These are phyloP conservation scores for Gortyna flavago DNA, from an alignment of 2,888 invertebrate species.

Conservation along the genomic window DNA sequence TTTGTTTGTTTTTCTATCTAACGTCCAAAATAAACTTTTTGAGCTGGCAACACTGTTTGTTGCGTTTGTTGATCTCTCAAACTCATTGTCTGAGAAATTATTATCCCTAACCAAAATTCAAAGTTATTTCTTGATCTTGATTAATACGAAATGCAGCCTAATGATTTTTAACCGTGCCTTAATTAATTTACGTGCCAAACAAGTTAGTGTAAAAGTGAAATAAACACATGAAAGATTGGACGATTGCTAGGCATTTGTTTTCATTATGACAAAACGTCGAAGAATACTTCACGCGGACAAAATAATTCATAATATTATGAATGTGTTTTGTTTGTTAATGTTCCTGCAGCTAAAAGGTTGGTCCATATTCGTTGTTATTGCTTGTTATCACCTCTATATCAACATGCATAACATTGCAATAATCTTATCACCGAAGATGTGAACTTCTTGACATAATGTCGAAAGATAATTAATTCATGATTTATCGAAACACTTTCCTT, in stretches of 20 bases:
- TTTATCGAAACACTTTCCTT: not conserved
- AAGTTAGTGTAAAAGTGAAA: conserved; percentile 51
- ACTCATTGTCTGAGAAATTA: conserved; percentile 53
- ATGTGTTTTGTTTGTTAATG: conserved; percentile 88
- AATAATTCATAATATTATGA: conserved; percentile 86
- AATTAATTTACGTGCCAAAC: conserved; percentile 34
- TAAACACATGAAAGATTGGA: conserved; percentile 72
- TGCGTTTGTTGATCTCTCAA: conserved; percentile 59
- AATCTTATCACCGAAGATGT: conserved; percentile 31
- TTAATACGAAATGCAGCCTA: conserved; percentile 26
- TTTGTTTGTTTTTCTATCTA: not conserved
- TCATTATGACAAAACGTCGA: conserved; percentile 89
- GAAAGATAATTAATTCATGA: conserved; percentile 23
- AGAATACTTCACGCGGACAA: conserved; percentile 88
- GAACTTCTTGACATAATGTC: conserved; percentile 43
- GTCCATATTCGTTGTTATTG: conserved; percentile 24
- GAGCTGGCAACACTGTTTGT: conserved; percentile 39
- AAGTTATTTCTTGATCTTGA: conserved; percentile 9
- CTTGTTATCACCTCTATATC: not conserved
- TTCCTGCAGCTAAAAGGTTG: conserved; percentile 87
- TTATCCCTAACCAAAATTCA: conserved; percentile 39
- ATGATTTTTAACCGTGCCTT: conserved; percentile 65
- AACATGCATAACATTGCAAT: conserved; percentile 2
- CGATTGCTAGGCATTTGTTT: conserved; percentile 80
- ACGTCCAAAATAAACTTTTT: not conserved